These are phyloP conservation scores for Scaptomyza reducta DNA, from an alignment of 2,888 invertebrate genomes.

Conservation along the genomic window DNA sequence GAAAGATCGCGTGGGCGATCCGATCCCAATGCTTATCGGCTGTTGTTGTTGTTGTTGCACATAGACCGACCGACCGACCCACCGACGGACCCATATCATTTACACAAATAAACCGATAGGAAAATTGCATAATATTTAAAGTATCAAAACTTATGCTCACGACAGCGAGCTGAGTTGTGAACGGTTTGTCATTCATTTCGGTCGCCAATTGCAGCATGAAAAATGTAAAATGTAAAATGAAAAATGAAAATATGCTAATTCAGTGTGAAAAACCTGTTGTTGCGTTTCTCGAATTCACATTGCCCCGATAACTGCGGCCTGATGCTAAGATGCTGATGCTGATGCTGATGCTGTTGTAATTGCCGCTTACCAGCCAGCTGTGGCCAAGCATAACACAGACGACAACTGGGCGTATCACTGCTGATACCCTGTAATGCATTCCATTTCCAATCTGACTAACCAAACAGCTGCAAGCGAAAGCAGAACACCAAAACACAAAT, in stretches of 20 bases:
- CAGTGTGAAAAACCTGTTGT: conserved; percentile 35
- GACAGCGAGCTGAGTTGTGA: not conserved
- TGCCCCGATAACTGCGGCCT: conserved; percentile 1
- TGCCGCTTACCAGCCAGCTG: conserved; percentile 1
- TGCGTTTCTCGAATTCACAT: conserved; percentile 31
- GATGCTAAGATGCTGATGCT: too few species aligned
- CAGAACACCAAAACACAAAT: too few species aligned
- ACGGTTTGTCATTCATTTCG: conserved; percentile 28
- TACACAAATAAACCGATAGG: not conserved
- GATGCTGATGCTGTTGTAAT: conserved; percentile 21
- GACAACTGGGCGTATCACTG: too few species aligned
- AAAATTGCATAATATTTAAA: conserved; percentile 39
- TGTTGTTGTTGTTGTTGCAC: conserved; percentile 1
- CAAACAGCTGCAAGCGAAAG: too few species aligned
- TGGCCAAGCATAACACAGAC: too few species aligned
- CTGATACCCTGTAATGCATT: too few species aligned
- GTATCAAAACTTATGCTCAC: conserved; percentile 8
- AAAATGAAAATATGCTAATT: conserved; percentile 49
- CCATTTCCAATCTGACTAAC: too few species aligned
- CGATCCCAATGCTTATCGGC: conserved; percentile 10
- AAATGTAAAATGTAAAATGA: conserved; percentile 37
- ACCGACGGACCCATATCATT: conserved; percentile 10
- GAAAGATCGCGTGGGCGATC: conserved; percentile 28
- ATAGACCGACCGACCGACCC: too few species aligned
- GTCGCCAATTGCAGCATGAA: conserved; percentile 39